phyloP scores from a whole-genome alignment of 2,113 vertebrate species.

The Sturnus vulgaris region DNA sequence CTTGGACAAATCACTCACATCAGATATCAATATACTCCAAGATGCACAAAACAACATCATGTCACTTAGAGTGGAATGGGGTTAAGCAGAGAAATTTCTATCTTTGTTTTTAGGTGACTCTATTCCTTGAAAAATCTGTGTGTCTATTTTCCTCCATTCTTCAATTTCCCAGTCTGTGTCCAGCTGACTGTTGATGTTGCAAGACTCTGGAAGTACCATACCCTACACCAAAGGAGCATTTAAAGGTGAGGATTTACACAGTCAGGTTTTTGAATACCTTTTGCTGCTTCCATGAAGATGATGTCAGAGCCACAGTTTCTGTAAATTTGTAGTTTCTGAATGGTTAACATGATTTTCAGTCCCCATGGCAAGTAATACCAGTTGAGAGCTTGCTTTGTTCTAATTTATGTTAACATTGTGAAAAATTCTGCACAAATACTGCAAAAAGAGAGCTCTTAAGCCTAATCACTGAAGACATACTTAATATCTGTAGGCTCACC shows the following conservation, averaged over 20 bases:
- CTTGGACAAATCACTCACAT: not conserved
- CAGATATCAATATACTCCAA: not conserved
- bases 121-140: not conserved
- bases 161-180: not conserved
- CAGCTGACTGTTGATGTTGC: not conserved
- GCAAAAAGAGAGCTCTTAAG: not conserved
- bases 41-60: not conserved
- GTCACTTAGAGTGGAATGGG: not conserved
- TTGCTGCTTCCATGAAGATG: not conserved
- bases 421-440: constrained; percentile 2
- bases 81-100: not conserved
- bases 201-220: not conserved
- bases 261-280: not conserved
- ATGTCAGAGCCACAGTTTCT: not conserved
- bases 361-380: not conserved
- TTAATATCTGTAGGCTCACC: not conserved
- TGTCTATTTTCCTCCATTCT: not conserved
- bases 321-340: not conserved
- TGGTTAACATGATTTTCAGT: not conserved
- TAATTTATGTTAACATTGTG: constrained; percentile 2
- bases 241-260: not conserved
- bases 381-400: not conserved
- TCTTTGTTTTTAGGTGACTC: not conserved
- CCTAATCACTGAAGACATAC: not conserved
- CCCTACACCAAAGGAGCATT: not conserved